Percentiles rank a stretch among this genome's conserved stretches.
Evolutionary conservation across 2,797 vertebrate species (phyloP).

Genomic region (Sorex maritimensis): DNA sequence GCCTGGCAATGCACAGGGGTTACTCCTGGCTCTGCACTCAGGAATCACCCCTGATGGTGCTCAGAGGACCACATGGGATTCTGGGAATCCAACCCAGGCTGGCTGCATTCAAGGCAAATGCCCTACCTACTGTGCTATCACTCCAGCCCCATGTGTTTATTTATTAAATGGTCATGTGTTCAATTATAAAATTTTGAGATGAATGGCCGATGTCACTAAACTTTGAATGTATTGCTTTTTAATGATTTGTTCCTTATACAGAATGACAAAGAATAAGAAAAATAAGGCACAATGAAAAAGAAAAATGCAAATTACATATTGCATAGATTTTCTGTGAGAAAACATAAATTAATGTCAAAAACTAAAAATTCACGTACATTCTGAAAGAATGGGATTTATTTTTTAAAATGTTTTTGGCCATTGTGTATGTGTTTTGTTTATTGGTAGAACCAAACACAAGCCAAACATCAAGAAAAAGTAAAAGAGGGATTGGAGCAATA

Average conservation of each 20-base stretch:
- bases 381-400: not conserved
- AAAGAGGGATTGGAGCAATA: not conserved
- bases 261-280: slow-evolving; percentile 63
- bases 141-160: not conserved
- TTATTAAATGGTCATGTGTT: slow-evolving; percentile 49
- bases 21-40: no score
- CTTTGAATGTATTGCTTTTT: slow-evolving; percentile 16
- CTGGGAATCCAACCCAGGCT: no score
- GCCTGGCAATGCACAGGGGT: no score
- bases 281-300: slow-evolving; percentile 11
- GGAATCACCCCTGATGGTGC: no score
- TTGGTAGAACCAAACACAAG: slow-evolving; percentile 3
- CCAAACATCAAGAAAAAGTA: not conserved
- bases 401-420: not conserved
- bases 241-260: not conserved
- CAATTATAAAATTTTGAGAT: slow-evolving; percentile 58
- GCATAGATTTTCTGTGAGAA: slow-evolving; percentile 11
- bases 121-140: no score
- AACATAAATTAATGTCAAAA: slow-evolving; percentile 8
- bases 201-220: slow-evolving; percentile 22
- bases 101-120: no score
- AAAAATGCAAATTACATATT: not conserved
- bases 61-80: no score
- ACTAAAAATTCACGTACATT: slow-evolving; percentile 31
- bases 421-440: not conserved